Base-by-base conservation (phyloP, 2,113 vertebrate genomes). In the Promerops cafer region DNA sequence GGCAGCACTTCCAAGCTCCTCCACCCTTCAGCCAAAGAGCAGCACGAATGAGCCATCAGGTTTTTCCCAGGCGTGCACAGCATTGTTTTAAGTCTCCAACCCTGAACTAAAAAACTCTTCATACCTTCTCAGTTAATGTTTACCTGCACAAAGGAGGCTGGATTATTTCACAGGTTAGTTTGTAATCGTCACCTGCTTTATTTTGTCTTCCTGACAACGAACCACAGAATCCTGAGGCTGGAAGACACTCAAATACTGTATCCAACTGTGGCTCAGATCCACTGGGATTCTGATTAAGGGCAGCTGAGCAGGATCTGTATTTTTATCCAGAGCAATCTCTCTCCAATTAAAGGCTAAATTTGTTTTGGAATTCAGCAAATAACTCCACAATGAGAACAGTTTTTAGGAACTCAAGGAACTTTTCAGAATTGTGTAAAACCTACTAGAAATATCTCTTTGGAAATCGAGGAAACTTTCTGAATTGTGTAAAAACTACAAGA, bases 91-190 rank as follows among this genome's bases (percentile, higher is more conserved):
- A 57, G 6, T 19, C 66, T 90, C 45, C 50, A 90, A 1, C n/a
- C 66, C 78, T 56, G 74, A 96, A 90, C 78, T 79, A 72, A 95
- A 82, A 89, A 93, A 95, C 85, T 28, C 60, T 22, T 68, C 35
- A 6, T 90, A 90, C 90, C 82, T 91, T 53, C 75, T 90, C 52
- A 54, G 84, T 84, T 85, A 94, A 64, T 90, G 60, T 85, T 95
- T 94, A 79, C 70, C 63, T 1, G 2, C 57, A 33, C 20, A 45
- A 75, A 49, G 31, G 63, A 92, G 59, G 23, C 68, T 37, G 47
- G 60, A 17, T 56, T 56, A 71, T 85, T 93, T 90, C 78, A 40
- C 26, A 27, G 28, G 16, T 30, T 49, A 3, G n/a, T 56, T 90
- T 76, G n/a, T 26, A 52, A 71, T 77, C 3, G 28, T 47, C 63